Evolutionary conservation across 2,888 invertebrate genomes (phyloP).

Genomic region (Corythucha ciliata): DNA sequence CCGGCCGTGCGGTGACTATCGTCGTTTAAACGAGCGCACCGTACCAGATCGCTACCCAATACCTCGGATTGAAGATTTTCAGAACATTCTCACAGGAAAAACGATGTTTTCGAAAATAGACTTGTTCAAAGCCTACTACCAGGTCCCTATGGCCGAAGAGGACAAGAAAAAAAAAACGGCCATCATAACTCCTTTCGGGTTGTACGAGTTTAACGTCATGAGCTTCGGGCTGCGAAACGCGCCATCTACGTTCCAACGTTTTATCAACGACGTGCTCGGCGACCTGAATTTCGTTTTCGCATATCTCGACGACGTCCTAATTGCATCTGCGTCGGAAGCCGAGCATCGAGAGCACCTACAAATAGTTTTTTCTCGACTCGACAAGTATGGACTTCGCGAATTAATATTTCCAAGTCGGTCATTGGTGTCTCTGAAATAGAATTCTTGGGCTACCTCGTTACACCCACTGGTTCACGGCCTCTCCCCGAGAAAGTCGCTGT

Average conservation of each 20-base stretch:
- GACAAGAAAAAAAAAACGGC: conserved; percentile 7
- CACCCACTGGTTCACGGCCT: conserved; percentile 20
- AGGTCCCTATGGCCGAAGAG: conserved; percentile 4
- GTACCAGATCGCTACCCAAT: conserved; percentile 39
- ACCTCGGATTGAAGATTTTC: conserved; percentile 38
- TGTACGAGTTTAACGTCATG: conserved; percentile 11
- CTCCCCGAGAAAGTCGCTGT: conserved; percentile 23
- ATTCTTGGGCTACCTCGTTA: conserved; percentile 26
- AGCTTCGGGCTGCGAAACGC: conserved; percentile 31
- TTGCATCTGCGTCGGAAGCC: conserved; percentile 19
- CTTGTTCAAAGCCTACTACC: conserved; percentile 14
- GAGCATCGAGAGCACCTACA: conserved; percentile 16
- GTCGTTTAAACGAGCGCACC: conserved; percentile 38
- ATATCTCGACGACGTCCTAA: conserved; percentile 33
- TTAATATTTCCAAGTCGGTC: conserved; percentile 20
- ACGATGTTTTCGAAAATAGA: conserved; percentile 24
- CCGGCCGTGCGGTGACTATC: conserved; percentile 41
- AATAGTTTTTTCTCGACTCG: conserved; percentile 11
- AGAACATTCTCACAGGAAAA: conserved; percentile 30
- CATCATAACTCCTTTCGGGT: conserved; percentile 30
- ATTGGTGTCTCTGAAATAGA: conserved; percentile 7
- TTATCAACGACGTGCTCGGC: conserved; percentile 31
- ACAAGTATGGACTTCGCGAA: conserved; percentile 6
- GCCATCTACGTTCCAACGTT: conserved; percentile 33
- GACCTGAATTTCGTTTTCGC: conserved; percentile 29